phyloP scores from a whole-genome alignment of 2,113 vertebrate genomes.

The Galeopterus variegatus region DNA sequence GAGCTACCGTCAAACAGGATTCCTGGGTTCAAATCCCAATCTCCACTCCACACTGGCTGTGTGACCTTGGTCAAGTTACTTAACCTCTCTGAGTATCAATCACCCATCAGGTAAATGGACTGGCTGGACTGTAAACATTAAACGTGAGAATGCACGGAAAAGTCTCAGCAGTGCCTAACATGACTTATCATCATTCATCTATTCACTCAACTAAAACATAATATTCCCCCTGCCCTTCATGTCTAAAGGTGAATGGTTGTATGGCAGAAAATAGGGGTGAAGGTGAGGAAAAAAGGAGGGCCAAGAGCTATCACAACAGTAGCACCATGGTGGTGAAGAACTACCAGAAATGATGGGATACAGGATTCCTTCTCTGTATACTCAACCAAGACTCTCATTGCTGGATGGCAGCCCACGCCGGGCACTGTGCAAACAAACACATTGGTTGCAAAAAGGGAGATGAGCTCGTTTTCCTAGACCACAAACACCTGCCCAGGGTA shows the following conservation, averaged over 20 bases:
- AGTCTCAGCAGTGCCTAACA: background rate
- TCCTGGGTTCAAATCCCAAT: background rate
- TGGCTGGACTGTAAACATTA: background rate
- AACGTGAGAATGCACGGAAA: background rate
- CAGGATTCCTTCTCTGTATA: background rate
- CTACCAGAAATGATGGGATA: background rate
- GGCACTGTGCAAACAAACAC: background rate
- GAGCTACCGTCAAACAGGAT: background rate
- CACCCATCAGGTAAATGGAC: background rate
- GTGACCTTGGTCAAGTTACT: background rate
- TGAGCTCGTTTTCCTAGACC: background rate
- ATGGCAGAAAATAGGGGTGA: background rate
- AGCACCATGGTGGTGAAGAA: accelerated
- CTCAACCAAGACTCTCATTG: background rate
- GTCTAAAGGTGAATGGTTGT: background rate
- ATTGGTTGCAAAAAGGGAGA: background rate
- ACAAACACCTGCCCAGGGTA: background rate
- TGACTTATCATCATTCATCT: background rate
- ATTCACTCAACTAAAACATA: background rate
- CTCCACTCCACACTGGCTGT: background rate
- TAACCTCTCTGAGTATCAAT: background rate
- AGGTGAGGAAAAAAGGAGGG: background rate
- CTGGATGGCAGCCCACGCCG: accelerated
- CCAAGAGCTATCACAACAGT: background rate
- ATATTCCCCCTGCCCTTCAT: background rate